These are phyloP conservation scores for Scaeva pyrastri DNA, from an alignment of 2,888 invertebrate species.

Conservation along the genomic window DNA sequence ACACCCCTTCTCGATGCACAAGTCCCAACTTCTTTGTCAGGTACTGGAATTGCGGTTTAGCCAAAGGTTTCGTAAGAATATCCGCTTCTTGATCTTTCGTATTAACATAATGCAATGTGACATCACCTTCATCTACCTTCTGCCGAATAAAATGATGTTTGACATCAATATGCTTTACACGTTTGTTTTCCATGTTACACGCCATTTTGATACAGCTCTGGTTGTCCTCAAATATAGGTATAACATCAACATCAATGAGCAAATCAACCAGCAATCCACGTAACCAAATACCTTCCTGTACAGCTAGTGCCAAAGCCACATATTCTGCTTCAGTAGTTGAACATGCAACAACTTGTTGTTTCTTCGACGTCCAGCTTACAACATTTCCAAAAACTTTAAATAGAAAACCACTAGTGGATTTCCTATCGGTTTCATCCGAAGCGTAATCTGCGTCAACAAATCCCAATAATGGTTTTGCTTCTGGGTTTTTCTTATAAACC, in stretches of 20 bases:
- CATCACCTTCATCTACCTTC: conserved; percentile 33
- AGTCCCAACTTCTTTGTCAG: conserved; percentile 8
- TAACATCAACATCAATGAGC: conserved; percentile 13
- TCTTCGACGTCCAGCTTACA: conserved; percentile 56
- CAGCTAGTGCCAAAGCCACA: conserved; percentile 16
- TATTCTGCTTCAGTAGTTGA: conserved; percentile 26
- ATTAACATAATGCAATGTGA: conserved; percentile 15
- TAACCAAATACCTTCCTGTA: conserved; percentile 50
- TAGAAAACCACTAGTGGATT: conserved; percentile 17
- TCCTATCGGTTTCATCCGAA: conserved; percentile 10
- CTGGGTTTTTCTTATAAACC: not conserved
- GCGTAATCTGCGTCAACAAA: conserved; percentile 22
- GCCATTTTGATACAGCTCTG: conserved; percentile 56
- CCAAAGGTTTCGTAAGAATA: conserved; percentile 28
- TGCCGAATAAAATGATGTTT: conserved; percentile 42
- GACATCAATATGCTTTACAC: conserved; percentile 50
- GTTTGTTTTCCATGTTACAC: conserved; percentile 38
- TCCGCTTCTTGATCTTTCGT: conserved; percentile 31
- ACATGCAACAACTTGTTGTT: conserved; percentile 39
- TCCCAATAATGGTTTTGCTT: not conserved
- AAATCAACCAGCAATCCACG: conserved; percentile 40
- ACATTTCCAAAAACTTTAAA: conserved; percentile 56
- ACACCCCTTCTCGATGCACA: conserved; percentile 21
- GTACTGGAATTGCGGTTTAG: conserved; percentile 26
- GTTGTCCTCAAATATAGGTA: conserved; percentile 47